Percentiles rank a stretch among this genome's conserved stretches.
phyloP scores from a whole-genome alignment of 2,888 invertebrate genomes.

The Dynastes hyllus region DNA sequence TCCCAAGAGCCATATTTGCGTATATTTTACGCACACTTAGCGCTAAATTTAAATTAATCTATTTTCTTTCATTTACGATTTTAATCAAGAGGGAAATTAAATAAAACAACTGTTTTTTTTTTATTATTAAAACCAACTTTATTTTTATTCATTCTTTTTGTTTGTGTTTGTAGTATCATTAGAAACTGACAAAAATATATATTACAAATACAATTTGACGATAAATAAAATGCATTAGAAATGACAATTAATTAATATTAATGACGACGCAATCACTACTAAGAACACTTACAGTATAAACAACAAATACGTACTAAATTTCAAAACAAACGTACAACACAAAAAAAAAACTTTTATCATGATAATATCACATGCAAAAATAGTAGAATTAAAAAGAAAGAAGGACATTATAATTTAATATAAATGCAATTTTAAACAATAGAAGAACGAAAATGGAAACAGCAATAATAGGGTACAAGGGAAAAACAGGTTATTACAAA shows the following conservation, averaged over 20 bases:
- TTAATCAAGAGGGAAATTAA: neutral
- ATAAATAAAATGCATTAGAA: constrained; percentile 37
- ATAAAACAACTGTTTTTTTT: neutral
- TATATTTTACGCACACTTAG: too few relatives aligned
- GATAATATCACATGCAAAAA: constrained; percentile 44
- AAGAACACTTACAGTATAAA: constrained; percentile 15
- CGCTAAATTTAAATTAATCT: too few relatives aligned
- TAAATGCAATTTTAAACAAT: constrained; percentile 8
- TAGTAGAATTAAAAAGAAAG: constrained; percentile 13
- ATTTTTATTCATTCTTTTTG: constrained; percentile 32
- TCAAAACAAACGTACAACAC: constrained; percentile 13
- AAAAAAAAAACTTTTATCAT: constrained; percentile 16
- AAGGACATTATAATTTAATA: neutral
- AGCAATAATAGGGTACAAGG: too few relatives aligned
- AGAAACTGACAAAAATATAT: constrained; percentile 47
- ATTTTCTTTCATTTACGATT: neutral
- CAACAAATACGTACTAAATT: constrained; percentile 26
- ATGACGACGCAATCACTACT: neutral
- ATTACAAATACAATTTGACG: constrained; percentile 43
- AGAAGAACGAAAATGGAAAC: neutral
- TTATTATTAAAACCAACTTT: constrained; percentile 42
- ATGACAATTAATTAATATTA: constrained; percentile 10
- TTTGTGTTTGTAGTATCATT: constrained; percentile 20
- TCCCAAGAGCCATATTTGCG: neutral
- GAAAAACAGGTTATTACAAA: constrained; percentile 5